Conservation (phyloP, 2,888 invertebrate genomes). For the Erebia epiphron region DNA sequence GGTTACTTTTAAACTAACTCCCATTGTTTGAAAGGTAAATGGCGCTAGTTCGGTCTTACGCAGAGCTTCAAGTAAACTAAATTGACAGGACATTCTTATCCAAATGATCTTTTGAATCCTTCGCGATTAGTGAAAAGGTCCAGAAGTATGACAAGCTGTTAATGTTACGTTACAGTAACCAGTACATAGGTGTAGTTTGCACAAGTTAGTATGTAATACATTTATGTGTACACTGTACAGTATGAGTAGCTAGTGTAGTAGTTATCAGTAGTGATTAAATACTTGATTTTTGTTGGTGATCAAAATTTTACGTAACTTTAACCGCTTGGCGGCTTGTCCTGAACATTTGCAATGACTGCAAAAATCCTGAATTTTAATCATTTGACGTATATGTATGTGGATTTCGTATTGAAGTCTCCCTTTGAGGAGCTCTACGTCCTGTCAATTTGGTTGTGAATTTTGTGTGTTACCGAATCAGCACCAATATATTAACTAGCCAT, state of each 20-base stretch:
- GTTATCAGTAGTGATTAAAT: too few relatives aligned
- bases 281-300: too few relatives aligned
- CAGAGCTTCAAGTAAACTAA: not conserved
- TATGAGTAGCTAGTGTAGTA: too few relatives aligned
- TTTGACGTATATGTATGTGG: not conserved
- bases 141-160: too few relatives aligned
- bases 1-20: constrained; percentile 9
- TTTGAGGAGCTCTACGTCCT: not conserved
- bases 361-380: not conserved
- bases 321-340: too few relatives aligned
- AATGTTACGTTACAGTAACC: too few relatives aligned
- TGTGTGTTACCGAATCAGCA: not conserved
- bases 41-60: constrained; percentile 11
- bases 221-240: too few relatives aligned
- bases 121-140: too few relatives aligned
- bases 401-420: not conserved
- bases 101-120: too few relatives aligned
- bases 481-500: constrained; percentile 51
- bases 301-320: too few relatives aligned
- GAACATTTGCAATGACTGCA: not conserved
- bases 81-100: not conserved
- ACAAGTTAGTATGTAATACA: too few relatives aligned
- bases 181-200: too few relatives aligned
- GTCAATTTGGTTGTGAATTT: not conserved
- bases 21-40: not conserved